A percentile compares a stretch with the other conserved stretches of the same genome.
Conservation (phyloP, 2,113 vertebrate species). For the Furnarius figulus region DNA sequence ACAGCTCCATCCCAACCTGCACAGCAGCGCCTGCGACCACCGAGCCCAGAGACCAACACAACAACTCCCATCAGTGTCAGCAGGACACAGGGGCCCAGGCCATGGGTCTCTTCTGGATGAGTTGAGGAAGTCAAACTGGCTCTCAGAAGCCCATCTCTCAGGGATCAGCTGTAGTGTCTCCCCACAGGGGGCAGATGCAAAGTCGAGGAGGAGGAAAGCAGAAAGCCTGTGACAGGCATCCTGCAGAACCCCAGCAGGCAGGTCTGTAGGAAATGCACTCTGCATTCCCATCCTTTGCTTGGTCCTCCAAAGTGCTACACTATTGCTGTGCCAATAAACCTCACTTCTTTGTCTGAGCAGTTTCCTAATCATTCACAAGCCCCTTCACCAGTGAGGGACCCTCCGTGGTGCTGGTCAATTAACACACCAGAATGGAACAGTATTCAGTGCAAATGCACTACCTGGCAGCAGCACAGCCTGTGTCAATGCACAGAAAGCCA, state of each 20-base stretch:
- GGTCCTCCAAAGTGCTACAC: background rate
- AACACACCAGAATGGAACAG: background rate
- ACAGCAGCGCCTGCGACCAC: no score
- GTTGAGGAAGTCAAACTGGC: no score
- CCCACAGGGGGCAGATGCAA: background rate
- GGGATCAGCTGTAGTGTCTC: no score
- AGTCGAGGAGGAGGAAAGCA: background rate
- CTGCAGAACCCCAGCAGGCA: background rate
- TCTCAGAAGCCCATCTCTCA: no score
- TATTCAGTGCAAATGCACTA: background rate
- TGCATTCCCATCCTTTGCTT: background rate
- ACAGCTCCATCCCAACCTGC: no score
- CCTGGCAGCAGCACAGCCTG: background rate
- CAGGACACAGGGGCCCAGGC: no score
- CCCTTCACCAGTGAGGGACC: background rate
- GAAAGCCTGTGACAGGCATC: background rate
- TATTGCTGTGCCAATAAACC: background rate
- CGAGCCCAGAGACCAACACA: no score
- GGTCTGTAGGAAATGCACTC: background rate
- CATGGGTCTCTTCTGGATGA: no score
- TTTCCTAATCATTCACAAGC: background rate
- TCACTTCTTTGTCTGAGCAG: background rate
- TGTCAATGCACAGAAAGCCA: background rate
- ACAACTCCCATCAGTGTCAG: no score
- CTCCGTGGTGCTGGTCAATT: rapidly evolving